A percentile compares a stretch with the other conserved stretches of the same genome.
Evolutionary conservation across 2,797 vertebrate genomes (phyloP).

Genomic region (Semaprochilodus insignis): DNA sequence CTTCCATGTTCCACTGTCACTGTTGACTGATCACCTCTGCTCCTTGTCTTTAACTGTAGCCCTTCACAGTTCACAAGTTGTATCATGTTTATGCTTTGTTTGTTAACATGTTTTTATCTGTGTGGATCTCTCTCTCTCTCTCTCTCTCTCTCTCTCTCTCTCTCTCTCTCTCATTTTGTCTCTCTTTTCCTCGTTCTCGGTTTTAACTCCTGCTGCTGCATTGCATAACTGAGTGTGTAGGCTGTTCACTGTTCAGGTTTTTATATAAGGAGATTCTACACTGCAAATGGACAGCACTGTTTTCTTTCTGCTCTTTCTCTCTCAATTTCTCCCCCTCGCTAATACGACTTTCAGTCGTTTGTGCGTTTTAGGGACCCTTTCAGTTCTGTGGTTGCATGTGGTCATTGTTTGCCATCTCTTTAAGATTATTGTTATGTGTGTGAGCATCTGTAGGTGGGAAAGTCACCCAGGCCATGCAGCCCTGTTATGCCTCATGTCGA

Average conservation of each 20-base stretch:
- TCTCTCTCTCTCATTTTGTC: background rate
- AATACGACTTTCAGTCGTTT: background rate
- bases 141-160: conserved; percentile 13
- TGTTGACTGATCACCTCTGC: background rate
- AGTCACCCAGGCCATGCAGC: conserved; percentile 13
- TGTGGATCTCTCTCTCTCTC: background rate
- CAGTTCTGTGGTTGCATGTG: conserved; percentile 7
- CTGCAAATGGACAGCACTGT: conserved; percentile 41
- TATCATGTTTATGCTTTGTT: background rate
- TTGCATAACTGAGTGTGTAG: conserved; percentile 60
- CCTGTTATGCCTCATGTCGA: background rate
- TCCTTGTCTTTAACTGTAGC: background rate
- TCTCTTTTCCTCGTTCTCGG: conserved; percentile 25
- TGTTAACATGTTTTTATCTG: background rate
- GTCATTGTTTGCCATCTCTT: background rate
- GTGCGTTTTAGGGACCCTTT: background rate
- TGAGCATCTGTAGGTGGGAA: conserved; percentile 26
- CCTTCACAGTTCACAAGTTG: too few species aligned
- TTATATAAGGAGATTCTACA: conserved; percentile 57
- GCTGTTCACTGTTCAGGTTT: conserved; percentile 52
- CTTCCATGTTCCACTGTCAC: background rate
- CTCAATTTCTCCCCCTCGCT: conserved; percentile 12
- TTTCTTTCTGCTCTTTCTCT: conserved; percentile 40
- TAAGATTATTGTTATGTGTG: background rate
- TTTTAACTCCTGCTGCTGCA: conserved; percentile 47